These are phyloP conservation scores for Tetragnatha versicolor DNA, from an alignment of 1,140 invertebrate species.

Conservation along the genomic window DNA sequence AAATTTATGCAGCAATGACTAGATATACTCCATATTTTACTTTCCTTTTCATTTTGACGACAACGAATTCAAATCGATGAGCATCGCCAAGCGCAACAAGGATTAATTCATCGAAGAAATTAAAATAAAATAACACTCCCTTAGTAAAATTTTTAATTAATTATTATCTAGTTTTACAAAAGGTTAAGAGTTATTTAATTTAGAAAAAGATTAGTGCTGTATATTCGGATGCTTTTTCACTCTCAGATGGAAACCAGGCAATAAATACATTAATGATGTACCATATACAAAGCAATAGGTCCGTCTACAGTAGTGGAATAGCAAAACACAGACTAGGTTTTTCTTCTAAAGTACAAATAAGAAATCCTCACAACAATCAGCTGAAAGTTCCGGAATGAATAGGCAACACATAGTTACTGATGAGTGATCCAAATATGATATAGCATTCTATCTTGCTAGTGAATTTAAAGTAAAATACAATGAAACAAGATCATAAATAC, in stretches of 20 bases:
- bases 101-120: neutral
- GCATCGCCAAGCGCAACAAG: neutral
- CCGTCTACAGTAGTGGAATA: neutral
- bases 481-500: too few species aligned
- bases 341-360: neutral
- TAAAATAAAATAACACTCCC: neutral
- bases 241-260: constrained; percentile 16
- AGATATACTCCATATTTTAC: neutral
- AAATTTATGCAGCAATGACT: neutral
- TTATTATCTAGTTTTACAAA: neutral
- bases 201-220: constrained; percentile 15
- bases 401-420: neutral
- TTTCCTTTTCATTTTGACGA: neutral
- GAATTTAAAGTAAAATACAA: too few species aligned
- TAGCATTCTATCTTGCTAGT: neutral
- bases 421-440: neutral
- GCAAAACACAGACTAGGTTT: neutral
- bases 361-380: neutral
- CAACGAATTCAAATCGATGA: neutral
- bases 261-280: neutral
- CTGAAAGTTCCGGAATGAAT: neutral
- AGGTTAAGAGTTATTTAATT: neutral
- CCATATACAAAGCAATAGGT: neutral
- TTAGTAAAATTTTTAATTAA: neutral
- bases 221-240: neutral